A percentile compares a stretch with the other conserved stretches of the same genome.
phyloP scores from a whole-genome alignment of 2,888 invertebrate genomes.

The Drosophila ustulata region DNA sequence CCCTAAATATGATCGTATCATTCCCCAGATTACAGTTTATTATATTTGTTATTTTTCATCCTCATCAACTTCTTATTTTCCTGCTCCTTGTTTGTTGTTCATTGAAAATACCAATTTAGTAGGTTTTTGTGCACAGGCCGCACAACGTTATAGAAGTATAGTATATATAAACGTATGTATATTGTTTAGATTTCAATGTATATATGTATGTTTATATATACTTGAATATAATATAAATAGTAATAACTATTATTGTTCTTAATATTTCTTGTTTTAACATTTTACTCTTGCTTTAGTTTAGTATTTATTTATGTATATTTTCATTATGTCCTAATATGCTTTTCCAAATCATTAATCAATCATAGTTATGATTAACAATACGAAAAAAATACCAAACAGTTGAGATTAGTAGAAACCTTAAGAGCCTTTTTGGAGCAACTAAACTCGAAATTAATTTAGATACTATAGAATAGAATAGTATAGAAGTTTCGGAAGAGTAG shows the following conservation, averaged over 20 bases:
- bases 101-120: conserved; percentile 61
- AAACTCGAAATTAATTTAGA: neutral
- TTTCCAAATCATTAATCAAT: conserved; percentile 50
- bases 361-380: conserved; percentile 32
- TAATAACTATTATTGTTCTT: conserved; percentile 85
- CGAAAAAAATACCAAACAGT: conserved; percentile 27
- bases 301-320: conserved; percentile 76
- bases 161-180: conserved; percentile 61
- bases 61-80: conserved; percentile 1
- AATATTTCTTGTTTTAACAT: conserved; percentile 82
- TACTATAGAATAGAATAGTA: neutral
- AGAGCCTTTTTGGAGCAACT: conserved; percentile 33
- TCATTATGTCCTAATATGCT: conserved; percentile 72
- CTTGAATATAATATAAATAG: conserved; percentile 84
- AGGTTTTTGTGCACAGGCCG: conserved; percentile 61
- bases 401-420: conserved; percentile 65
- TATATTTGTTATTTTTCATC: conserved; percentile 27
- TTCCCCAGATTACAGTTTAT: conserved; percentile 31
- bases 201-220: conserved; percentile 61
- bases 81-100: neutral
- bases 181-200: conserved; percentile 60
- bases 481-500: conserved; percentile 2
- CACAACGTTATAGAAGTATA: conserved; percentile 67
- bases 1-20: conserved; percentile 38
- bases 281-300: conserved; percentile 58